Evolutionary conservation across 1,140 invertebrate species (phyloP), one percentile per base, ranked within the genome.

Genomic region (Calephelis virginiensis): DNA sequence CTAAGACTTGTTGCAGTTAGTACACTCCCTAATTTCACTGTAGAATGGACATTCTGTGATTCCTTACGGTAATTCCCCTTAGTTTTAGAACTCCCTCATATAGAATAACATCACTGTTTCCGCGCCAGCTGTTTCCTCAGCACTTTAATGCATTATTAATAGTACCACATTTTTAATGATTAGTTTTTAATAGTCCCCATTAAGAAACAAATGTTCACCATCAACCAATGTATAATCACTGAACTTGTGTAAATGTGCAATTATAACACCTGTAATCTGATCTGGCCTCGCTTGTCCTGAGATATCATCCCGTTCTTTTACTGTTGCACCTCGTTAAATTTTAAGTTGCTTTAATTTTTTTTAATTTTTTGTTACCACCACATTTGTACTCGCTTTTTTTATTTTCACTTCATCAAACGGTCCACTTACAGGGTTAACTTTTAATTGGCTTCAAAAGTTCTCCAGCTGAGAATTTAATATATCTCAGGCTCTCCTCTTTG

Each of bases 401-500:
- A 87, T 88, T 89, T 90, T 90, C 87, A 89, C 86, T 88, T 88
- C 85, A 89, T 87, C 84, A 86, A 90, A 85, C 87, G 90, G 89
- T 91, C 88, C 89, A 91, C 85, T 87, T 91, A 91, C 90, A 91
- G 90, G 90, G 89, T 90, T 90, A 89, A 90, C 86, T 86, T 83
- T 86, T 74, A 87, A 92, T 92, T 91, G 90, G 90, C 91, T 91
- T 91, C 84, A 75, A 85, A 83, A 83, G 81, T 86, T 90, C 83
- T 89, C 83, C 77, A 78, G 76, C 85, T 85, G 86, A 88, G 84
- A 91, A 86, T 82, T 69, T 83, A 90, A 89, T 93, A 92, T 92
- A 93, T 93, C 94, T 95, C 94, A 95, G 95, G 94, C 94, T 96
- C 95, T 96, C 95, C 95, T 96, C 95, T 96, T 96, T 96, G 95